Conservation (phyloP, 1,140 invertebrate species). For the Magallana angulata region DNA sequence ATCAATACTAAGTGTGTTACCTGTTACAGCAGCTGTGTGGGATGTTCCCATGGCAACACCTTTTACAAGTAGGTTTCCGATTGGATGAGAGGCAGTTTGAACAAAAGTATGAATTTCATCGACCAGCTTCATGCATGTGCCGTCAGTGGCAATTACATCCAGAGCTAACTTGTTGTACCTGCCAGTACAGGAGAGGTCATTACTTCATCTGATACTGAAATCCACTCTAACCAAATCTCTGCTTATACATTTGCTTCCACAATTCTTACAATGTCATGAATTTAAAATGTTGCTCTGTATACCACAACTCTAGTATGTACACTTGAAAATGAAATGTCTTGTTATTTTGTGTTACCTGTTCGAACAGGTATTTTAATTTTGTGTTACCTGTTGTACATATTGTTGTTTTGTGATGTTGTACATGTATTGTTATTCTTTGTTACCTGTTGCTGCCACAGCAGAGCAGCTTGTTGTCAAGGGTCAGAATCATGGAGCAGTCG, state of each 20-base stretch:
- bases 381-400: no score
- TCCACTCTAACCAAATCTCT: no score
- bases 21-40: slow-evolving; percentile 77
- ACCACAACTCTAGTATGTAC: no score
- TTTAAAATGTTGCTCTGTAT: no score
- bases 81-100: slow-evolving; percentile 68
- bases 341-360: no score
- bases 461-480: slow-evolving; percentile 74
- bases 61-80: slow-evolving; percentile 66
- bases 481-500: slow-evolving; percentile 79
- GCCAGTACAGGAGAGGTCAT: no score
- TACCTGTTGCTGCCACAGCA: slow-evolving; percentile 80
- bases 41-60: slow-evolving; percentile 77
- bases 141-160: slow-evolving; percentile 69
- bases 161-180: slow-evolving; percentile 79
- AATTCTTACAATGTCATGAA: no score
- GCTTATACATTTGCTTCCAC: no score
- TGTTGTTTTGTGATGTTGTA: no score
- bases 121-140: slow-evolving; percentile 62
- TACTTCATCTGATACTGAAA: no score
- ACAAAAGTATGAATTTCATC: slow-evolving; percentile 76
- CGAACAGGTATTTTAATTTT: no score
- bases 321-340: no score
- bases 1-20: slow-evolving; percentile 58
- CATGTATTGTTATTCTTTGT: background rate